These are phyloP conservation scores for Scaptodrosophila latifasciaeformis DNA, from an alignment of 2,888 invertebrate species.

Conservation along the genomic window DNA sequence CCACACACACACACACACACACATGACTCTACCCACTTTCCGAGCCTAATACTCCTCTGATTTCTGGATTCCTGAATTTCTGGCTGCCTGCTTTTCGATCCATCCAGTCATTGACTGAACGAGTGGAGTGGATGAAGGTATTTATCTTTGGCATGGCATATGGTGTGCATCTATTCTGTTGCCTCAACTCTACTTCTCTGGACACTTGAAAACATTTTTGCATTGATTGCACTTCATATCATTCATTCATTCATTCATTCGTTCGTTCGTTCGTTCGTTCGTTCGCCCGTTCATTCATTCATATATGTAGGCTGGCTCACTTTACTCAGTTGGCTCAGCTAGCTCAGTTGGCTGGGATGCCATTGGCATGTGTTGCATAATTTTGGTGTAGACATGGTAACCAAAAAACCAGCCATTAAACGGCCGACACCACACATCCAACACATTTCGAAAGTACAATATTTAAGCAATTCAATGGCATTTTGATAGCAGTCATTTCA, in stretches of 20 bases:
- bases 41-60: conserved; percentile 7
- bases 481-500: conserved; percentile 43
- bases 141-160: not conserved
- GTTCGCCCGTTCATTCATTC: conserved; percentile 20
- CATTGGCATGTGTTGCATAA: conserved; percentile 60
- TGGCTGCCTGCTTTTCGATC: not conserved
- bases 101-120: not conserved
- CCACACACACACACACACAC: conserved; percentile 31
- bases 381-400: conserved; percentile 45
- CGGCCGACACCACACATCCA: conserved; percentile 20
- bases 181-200: conserved; percentile 14
- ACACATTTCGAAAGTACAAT: conserved; percentile 41
- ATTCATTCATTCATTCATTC: conserved; percentile 37
- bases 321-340: conserved; percentile 18
- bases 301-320: conserved; percentile 14
- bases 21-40: not conserved
- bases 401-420: conserved; percentile 48
- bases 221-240: conserved; percentile 73
- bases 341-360: conserved; percentile 30
- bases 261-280: conserved; percentile 29
- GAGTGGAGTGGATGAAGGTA: not conserved
- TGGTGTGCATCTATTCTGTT: too few relatives aligned
- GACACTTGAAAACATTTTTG: conserved; percentile 65
- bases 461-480: conserved; percentile 68
- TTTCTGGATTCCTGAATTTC: not conserved